Evolutionary conservation across 2,888 invertebrate species (phyloP), one percentile per base, ranked within the genome.

Genomic region (Odontomyia ornata): DNA sequence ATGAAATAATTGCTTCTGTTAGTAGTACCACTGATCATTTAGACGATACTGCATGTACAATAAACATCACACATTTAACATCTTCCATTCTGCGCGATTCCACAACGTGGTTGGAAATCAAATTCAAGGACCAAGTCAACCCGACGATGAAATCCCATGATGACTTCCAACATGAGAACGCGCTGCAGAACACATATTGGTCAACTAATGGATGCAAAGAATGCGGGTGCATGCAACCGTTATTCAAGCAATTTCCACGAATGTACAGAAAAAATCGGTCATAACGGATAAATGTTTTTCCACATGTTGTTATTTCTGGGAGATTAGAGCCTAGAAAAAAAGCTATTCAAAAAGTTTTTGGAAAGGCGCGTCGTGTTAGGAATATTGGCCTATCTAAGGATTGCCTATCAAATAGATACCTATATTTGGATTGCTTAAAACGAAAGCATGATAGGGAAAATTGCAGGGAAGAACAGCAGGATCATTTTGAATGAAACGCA

Each of bases 311-410:
- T 36, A 36, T 36, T 36, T 36, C 5, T 9, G 9, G 36, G 36
- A 36, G 36, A 5, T 3, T 36, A 9, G 5, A 3, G 9, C 9
- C 5, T 3, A 36, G 36, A 9, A 3, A 36, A 36, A 36, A 36
- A 3, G 36, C 36, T 5, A 36, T 62, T 62, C 62, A 62, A 62
- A 27, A 62, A 62, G 25, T 36, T 36, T 36, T 25, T 62, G 62
- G 11, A 62, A 62, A 27, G n/a, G 62, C 25, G 23, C 25, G 23
- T 15, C 62, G 25, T 15, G 15, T 62, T 11, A 62, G 9, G 62
- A 25, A 62, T 27, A 25, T 27, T 15, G 62, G 62, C 57, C 57
- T 57, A 25, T 52, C 27, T 27, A 27, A 62, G 62, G 62, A 62
- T 25, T 27, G 25, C 15, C 23, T 13, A 62, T 62, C 28, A 27